A percentile compares a stretch with the other conserved stretches of the same genome.
Evolutionary conservation across 1,140 invertebrate genomes (phyloP).

Genomic region (Yoshiicerus persimilis): DNA sequence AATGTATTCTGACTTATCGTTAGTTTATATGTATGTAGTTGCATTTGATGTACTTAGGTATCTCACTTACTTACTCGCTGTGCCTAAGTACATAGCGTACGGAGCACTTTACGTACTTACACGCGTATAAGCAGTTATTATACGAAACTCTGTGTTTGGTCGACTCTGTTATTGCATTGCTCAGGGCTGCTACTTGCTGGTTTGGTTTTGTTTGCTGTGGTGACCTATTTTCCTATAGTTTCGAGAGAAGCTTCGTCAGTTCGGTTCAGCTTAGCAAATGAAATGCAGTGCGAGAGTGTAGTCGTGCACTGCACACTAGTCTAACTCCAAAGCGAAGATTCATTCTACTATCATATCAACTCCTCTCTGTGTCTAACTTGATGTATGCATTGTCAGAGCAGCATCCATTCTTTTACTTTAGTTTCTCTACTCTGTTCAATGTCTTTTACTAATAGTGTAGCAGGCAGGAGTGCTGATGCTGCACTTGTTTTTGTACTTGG

Average conservation of each 20-base stretch:
- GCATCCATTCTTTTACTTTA: background rate
- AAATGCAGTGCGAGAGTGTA: background rate
- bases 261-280: background rate
- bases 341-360: background rate
- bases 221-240: slow-evolving; percentile 6
- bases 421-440: background rate
- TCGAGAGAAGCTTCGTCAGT: background rate
- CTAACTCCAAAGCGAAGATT: background rate
- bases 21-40: no score
- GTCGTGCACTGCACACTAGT: background rate
- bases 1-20: no score
- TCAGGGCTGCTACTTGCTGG: background rate
- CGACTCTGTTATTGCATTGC: background rate
- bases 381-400: background rate
- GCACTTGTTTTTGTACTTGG: background rate
- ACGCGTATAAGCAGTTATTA: background rate
- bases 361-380: background rate
- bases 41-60: background rate
- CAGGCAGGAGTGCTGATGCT: background rate
- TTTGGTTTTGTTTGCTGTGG: slow-evolving; percentile 3
- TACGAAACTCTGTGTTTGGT: background rate
- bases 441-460: background rate
- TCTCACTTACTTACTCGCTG: no score
- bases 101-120: background rate
- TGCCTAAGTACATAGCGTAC: no score